phyloP scores from a whole-genome alignment of 2,888 invertebrate genomes.

The Girardia tigrina region DNA sequence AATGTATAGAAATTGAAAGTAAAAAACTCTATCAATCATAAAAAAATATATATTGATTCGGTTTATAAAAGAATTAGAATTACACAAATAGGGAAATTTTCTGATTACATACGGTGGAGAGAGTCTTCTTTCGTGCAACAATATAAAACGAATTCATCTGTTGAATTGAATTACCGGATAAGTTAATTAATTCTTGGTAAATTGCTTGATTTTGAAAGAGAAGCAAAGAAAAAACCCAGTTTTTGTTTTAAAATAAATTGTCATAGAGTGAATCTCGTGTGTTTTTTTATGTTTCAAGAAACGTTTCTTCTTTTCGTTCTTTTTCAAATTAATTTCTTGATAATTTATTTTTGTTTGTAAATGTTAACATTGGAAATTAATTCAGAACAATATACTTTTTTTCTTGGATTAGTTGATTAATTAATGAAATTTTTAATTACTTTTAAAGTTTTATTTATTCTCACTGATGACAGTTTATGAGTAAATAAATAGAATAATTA shows the following conservation, averaged over 20 bases:
- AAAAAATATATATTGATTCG: slow-evolving; percentile 8
- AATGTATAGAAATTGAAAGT: background rate
- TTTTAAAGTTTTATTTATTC: no score
- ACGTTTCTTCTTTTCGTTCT: no score
- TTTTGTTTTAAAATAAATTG: background rate
- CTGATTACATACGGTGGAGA: slow-evolving; percentile 19
- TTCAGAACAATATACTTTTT: no score
- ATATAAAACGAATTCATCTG: slow-evolving; percentile 20
- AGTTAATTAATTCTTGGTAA: slow-evolving; percentile 19
- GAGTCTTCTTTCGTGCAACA: slow-evolving; percentile 1
- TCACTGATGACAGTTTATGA: no score
- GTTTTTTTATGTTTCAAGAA: no score
- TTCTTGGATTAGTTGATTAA: no score
- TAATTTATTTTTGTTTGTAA: no score
- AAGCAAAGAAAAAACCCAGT: slow-evolving; percentile 17
- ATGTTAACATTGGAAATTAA: no score
- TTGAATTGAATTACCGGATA: slow-evolving; percentile 23
- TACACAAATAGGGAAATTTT: background rate
- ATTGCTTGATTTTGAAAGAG: background rate
- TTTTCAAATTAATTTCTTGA: no score
- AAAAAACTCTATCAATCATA: slow-evolving; percentile 11
- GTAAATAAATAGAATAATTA: no score
- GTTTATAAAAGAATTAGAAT: slow-evolving; percentile 17
- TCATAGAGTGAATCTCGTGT: no score
- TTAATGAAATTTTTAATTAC: no score